Evolutionary conservation across 2,113 vertebrate species (phyloP).

Genomic region (Tragelaphus buxtoni): DNA sequence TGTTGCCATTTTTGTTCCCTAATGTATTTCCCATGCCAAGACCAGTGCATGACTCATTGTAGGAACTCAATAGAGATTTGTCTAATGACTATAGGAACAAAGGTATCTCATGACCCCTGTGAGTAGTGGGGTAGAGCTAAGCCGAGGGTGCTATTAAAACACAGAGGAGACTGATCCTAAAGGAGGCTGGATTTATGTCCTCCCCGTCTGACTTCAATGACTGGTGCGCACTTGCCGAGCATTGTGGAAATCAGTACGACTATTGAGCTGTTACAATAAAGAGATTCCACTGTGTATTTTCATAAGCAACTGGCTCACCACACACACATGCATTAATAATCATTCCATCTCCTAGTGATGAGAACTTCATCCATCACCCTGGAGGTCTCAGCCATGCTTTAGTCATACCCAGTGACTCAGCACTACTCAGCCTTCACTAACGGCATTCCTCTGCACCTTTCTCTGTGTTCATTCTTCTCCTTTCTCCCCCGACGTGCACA

Average conservation of each 20-base stretch:
- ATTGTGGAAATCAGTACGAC: background rate
- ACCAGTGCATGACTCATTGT: background rate
- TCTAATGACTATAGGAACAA: background rate
- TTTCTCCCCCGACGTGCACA: background rate
- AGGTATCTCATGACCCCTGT: background rate
- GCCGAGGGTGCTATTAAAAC: background rate
- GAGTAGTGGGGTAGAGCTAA: background rate
- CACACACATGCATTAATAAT: background rate
- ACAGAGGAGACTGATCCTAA: background rate
- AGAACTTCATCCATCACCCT: background rate
- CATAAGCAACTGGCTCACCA: background rate
- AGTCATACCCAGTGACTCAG: background rate
- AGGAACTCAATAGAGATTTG: background rate
- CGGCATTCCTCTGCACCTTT: background rate
- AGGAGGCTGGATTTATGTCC: background rate
- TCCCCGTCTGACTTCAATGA: rapidly evolving
- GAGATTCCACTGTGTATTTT: background rate
- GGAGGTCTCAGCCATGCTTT: background rate
- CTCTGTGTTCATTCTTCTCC: background rate
- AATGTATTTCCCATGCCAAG: background rate
- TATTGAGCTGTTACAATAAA: background rate
- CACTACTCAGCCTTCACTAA: background rate
- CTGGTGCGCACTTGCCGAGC: background rate
- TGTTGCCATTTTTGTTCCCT: background rate
- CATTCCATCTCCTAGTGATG: background rate